Evolutionary conservation across 1,140 invertebrate species (phyloP).

Genomic region (Drosophila tsacasi): DNA sequence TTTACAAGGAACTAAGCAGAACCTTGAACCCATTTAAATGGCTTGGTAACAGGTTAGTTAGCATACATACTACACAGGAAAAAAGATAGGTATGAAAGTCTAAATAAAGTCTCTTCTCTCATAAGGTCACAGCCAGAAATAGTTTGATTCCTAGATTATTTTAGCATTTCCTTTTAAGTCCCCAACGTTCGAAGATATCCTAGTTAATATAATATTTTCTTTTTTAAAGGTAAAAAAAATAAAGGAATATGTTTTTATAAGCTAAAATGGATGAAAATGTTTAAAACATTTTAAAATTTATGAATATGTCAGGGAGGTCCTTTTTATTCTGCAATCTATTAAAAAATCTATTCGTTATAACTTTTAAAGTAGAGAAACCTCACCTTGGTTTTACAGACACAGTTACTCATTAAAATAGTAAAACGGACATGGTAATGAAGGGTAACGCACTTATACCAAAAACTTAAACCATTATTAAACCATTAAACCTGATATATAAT

Average conservation of each 20-base stretch:
- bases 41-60: conserved; percentile 2
- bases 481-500: neutral
- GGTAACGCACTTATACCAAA: neutral
- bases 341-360: neutral
- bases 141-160: neutral
- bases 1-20: conserved; percentile 35
- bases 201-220: too few species aligned
- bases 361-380: too few species aligned
- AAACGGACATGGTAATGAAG: neutral
- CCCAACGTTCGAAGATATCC: too few species aligned
- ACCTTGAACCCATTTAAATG: conserved; percentile 28
- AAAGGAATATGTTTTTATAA: neutral
- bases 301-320: neutral
- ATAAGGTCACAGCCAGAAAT: neutral
- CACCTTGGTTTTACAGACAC: too few species aligned
- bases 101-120: neutral
- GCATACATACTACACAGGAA: neutral
- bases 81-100: neutral
- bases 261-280: neutral
- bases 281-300: neutral
- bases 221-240: neutral
- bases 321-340: neutral
- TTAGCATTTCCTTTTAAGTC: neutral
- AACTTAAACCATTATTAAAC: too few species aligned
- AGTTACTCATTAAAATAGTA: neutral